phyloP scores from a whole-genome alignment of 2,797 vertebrate species.

The Chelon labrosus region DNA sequence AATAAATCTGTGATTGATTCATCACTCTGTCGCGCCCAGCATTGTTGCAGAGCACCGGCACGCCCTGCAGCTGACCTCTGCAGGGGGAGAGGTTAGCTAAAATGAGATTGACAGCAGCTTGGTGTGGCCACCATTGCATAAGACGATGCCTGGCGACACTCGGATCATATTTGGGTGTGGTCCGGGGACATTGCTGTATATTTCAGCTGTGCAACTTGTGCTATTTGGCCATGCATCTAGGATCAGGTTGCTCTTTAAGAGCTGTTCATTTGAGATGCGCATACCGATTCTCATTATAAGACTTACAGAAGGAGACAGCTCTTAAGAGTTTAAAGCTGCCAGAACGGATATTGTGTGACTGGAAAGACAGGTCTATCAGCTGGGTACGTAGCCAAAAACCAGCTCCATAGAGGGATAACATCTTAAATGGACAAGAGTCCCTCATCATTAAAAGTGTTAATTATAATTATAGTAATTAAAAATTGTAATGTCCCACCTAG shows the following conservation, averaged over 20 bases:
- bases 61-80: neutral
- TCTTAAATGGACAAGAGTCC: neutral
- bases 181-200: neutral
- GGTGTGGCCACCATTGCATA: neutral
- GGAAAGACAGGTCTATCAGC: constrained; percentile 3
- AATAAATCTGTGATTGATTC: no score
- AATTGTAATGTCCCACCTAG: constrained; percentile 6
- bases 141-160: constrained; percentile 1
- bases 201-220: neutral
- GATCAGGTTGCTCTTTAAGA: constrained; percentile 8
- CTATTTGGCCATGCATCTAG: neutral
- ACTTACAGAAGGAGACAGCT: constrained; percentile 24
- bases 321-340: constrained; percentile 25
- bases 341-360: constrained; percentile 28
- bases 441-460: constrained; percentile 3
- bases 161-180: neutral
- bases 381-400: neutral
- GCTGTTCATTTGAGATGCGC: neutral
- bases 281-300: constrained; percentile 13
- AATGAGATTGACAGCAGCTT: neutral
- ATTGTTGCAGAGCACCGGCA: neutral
- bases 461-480: neutral
- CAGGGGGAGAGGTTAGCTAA: neutral
- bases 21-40: neutral
- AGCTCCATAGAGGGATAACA: neutral